Evolutionary conservation across 2,797 vertebrate genomes (phyloP).

Genomic region (Lepilemur septentrionalis): DNA sequence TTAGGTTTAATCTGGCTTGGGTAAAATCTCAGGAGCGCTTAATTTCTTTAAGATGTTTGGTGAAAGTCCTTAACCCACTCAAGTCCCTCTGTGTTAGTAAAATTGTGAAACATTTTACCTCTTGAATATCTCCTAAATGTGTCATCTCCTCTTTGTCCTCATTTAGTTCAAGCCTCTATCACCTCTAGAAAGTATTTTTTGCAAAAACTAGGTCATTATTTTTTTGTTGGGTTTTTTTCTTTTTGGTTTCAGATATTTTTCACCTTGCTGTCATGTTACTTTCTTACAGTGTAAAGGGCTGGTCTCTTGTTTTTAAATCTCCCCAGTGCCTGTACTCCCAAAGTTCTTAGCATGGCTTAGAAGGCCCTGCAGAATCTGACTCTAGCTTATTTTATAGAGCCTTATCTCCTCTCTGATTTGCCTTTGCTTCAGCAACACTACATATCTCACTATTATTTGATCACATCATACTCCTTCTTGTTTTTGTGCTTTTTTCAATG

Average conservation of each 20-base stretch:
- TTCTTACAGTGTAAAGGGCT: background rate
- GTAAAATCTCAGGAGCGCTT: background rate
- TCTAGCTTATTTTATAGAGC: background rate
- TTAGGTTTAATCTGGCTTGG: background rate
- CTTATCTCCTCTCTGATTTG: background rate
- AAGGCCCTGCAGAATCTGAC: background rate
- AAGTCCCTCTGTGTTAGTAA: background rate
- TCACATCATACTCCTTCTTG: background rate
- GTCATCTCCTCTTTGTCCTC: background rate
- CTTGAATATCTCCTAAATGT: background rate
- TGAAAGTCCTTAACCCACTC: background rate
- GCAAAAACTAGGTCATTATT: background rate
- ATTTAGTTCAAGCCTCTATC: background rate
- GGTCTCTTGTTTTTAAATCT: background rate
- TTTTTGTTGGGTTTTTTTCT: background rate
- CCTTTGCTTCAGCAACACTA: background rate
- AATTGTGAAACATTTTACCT: background rate
- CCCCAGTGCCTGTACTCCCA: background rate
- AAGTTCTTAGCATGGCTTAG: background rate
- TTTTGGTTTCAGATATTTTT: background rate
- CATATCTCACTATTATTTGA: background rate
- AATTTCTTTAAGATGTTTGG: background rate
- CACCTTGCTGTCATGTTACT: background rate
- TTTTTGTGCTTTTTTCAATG: background rate
- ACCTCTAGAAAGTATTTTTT: background rate